A percentile compares a stretch with the other conserved stretches of the same genome.
phyloP scores from a whole-genome alignment of 2,888 invertebrate genomes.

The Hymenopus coronatus region DNA sequence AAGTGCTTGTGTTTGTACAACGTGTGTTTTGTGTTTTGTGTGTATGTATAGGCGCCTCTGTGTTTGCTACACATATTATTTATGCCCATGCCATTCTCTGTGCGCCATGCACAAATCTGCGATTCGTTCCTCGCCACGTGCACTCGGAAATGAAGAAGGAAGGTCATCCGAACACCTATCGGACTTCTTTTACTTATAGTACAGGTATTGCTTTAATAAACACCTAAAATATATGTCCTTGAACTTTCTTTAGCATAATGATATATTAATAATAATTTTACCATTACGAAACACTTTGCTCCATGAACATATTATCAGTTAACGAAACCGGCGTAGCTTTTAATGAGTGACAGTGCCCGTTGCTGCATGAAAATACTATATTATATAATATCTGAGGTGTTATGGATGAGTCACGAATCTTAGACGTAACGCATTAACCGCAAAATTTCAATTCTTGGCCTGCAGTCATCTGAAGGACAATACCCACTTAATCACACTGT shows the following conservation, averaged over 20 bases:
- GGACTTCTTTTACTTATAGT: neutral
- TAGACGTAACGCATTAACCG: neutral
- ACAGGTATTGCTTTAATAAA: neutral
- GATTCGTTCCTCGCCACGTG: neutral
- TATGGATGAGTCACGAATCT: no score
- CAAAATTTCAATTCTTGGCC: neutral
- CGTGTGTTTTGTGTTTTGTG: neutral
- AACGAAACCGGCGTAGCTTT: no score
- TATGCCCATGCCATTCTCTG: neutral
- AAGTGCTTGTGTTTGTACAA: neutral
- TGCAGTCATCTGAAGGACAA: neutral
- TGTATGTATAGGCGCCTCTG: neutral
- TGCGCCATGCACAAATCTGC: neutral
- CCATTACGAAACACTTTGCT: no score
- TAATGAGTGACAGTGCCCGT: no score
- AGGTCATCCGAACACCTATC: neutral
- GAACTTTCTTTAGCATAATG: no score
- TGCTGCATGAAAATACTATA: neutral
- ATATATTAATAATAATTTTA: no score
- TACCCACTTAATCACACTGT: neutral
- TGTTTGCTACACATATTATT: neutral
- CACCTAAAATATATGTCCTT: no score
- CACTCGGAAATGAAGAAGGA: neutral
- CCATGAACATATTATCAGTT: no score
- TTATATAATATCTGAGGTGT: no score